A percentile compares a stretch with the other conserved stretches of the same genome.
Evolutionary conservation across 1,140 invertebrate genomes (phyloP).

Genomic region (Contarinia nasturtii): DNA sequence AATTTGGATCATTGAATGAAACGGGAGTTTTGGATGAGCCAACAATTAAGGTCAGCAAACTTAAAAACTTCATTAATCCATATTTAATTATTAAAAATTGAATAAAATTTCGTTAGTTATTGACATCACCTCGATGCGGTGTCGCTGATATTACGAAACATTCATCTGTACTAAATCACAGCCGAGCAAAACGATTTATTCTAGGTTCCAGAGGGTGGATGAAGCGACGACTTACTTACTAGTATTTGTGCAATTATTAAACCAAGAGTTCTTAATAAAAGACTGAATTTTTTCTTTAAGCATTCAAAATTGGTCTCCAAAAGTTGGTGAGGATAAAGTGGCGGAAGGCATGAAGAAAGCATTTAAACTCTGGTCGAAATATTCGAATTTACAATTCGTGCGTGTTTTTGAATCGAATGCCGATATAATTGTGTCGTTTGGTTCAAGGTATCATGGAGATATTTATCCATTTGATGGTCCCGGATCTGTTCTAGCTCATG

Average conservation of each 20-base stretch:
- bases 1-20: slow-evolving; percentile 39
- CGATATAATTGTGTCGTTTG: slow-evolving; percentile 46
- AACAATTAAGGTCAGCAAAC: slow-evolving; percentile 31
- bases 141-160: slow-evolving; percentile 32
- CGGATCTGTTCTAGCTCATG: slow-evolving; percentile 51
- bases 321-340: slow-evolving; percentile 30
- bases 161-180: slow-evolving; percentile 8
- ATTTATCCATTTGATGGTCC: slow-evolving; percentile 46
- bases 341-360: slow-evolving; percentile 31
- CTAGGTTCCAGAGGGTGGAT: slow-evolving; percentile 35
- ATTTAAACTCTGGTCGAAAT: slow-evolving; percentile 39
- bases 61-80: no score
- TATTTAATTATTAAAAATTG: no score
- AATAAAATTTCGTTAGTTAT: slow-evolving; percentile 25
- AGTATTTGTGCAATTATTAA: slow-evolving; percentile 20
- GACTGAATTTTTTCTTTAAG: slow-evolving; percentile 23
- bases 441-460: slow-evolving; percentile 39
- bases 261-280: not conserved
- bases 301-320: slow-evolving; percentile 40
- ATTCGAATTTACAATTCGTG: slow-evolving; percentile 35
- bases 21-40: slow-evolving; percentile 39
- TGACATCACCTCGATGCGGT: slow-evolving; percentile 41
- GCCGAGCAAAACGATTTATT: slow-evolving; percentile 32
- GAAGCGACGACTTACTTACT: slow-evolving; percentile 38
- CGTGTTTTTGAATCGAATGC: slow-evolving; percentile 24